Percentiles rank a stretch among this genome's conserved stretches.
These are phyloP conservation scores for Rousettus madagascariensis DNA, from an alignment of 2,797 vertebrate genomes.

Conservation along the genomic window DNA sequence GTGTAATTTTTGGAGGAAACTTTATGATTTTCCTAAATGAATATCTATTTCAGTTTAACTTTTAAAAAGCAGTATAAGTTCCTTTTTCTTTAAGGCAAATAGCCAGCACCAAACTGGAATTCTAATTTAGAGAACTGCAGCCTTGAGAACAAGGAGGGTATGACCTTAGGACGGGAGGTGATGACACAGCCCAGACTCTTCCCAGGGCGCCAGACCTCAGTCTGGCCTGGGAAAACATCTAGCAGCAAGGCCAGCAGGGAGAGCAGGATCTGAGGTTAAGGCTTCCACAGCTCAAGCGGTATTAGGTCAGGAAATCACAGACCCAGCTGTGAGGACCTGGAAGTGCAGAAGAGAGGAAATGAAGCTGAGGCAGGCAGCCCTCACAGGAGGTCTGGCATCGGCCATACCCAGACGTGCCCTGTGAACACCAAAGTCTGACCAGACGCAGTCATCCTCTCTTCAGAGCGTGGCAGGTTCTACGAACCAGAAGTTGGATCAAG, in stretches of 20 bases:
- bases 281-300: neutral
- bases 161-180: constrained; percentile 30
- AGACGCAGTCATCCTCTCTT: neutral
- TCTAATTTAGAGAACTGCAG: constrained; percentile 63
- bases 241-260: constrained; percentile 32
- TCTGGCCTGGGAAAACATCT: neutral
- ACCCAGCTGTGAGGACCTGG: neutral
- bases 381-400: neutral
- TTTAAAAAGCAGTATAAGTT: constrained; percentile 21
- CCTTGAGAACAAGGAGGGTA: constrained; percentile 26
- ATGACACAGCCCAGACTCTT: constrained; percentile 40
- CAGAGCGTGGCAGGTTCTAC: neutral
- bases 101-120: constrained; percentile 50
- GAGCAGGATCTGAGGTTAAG: neutral
- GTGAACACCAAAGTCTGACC: neutral
- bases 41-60: constrained; percentile 3
- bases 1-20: neutral
- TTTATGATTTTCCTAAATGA: constrained; percentile 45
- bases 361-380: neutral
- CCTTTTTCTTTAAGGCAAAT: constrained; percentile 52
- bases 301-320: neutral
- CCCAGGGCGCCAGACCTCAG: neutral
- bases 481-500: neutral
- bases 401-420: neutral
- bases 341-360: neutral